Evolutionary conservation across 2,888 invertebrate species (phyloP), one percentile per base, ranked within the genome.

Genomic region (Callyntrura guangdongensis): DNA sequence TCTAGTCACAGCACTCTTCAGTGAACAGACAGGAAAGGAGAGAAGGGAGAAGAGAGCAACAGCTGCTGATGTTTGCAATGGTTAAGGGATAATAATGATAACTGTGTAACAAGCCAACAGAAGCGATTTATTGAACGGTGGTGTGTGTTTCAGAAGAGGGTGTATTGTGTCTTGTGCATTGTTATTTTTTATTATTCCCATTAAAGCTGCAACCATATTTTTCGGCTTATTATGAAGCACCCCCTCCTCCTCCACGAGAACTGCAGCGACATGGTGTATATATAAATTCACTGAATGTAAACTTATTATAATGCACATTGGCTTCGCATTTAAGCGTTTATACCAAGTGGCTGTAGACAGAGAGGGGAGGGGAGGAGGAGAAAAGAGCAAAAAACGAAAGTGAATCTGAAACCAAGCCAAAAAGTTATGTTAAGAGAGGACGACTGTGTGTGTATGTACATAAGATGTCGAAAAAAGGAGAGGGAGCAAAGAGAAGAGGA

Each of bases 401-500:
- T 88, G 83, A 88, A 83, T 72, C 88, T 88, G 82, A 74, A 82
- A 72, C 53, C 49, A 83, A 88, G 83, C 56, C 88, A 77, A 77
- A 77, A 77, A 77, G 53, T 77, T 25, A 36, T 36, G 36, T 36
- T 36, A 64, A 64, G 64, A 25, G 64, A 20, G 20, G 61, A 61
- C 61, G 61, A 36, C 36, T 36, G 6, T 36, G 6, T 36, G 36
- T 36, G 6, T 36, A 36, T 36, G 36, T 36, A 36, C 36, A 36
- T 36, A 36, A 36, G 2, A 36, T 36, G 36, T 36, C 36, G 36
- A 67, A 53, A 53, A 53, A 53, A n/a, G n/a, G 53, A 67, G 64
- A 67, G 25, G 27, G 36, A 36, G 9, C 11, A 45, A 72, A 17
- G 17, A 72, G 69, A 77, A 77, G 53, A 77, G 25, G 53, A 56